Conservation (phyloP, 2,113 vertebrate species). For the Vimba vimba region DNA sequence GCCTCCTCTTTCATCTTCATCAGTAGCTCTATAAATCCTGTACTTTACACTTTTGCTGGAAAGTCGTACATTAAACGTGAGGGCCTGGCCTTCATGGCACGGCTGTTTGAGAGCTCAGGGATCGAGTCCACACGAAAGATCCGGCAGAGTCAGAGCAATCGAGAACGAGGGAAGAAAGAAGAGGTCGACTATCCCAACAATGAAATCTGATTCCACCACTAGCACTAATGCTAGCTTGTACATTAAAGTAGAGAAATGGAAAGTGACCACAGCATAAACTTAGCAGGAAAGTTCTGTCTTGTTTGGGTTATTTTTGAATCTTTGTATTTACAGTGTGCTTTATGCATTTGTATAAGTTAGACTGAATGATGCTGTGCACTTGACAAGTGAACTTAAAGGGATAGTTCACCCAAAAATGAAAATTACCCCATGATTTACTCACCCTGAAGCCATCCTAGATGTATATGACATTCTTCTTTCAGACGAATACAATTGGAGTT, state of each 20-base stretch:
- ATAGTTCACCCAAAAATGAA: too few relatives aligned
- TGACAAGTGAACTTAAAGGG: too few relatives aligned
- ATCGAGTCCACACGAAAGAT: slow-evolving; percentile 66
- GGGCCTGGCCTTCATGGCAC: slow-evolving; percentile 77
- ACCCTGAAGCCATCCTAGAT: too few relatives aligned
- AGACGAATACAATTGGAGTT: too few relatives aligned
- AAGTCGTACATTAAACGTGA: slow-evolving; percentile 76
- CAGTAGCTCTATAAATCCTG: slow-evolving; percentile 77
- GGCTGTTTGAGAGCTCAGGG: slow-evolving; percentile 71
- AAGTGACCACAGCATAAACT: slow-evolving; percentile 34
- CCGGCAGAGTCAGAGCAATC: slow-evolving; percentile 69
- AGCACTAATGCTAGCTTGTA: slow-evolving; percentile 31
- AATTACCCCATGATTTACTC: too few relatives aligned
- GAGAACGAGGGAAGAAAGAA: slow-evolving; percentile 65
- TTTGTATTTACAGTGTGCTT: background rate
- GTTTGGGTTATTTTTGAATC: background rate
- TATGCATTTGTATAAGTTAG: background rate
- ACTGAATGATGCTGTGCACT: background rate
- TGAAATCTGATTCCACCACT: slow-evolving; percentile 53
- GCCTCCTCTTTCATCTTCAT: slow-evolving; percentile 74
- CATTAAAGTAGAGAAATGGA: slow-evolving; percentile 44
- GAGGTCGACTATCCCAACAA: slow-evolving; percentile 61
- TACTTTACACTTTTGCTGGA: slow-evolving; percentile 78
- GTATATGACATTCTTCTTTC: too few relatives aligned
- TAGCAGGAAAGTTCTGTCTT: background rate